Evolutionary conservation across 2,113 vertebrate species (phyloP), one percentile per base, ranked within the genome.

Genomic region (Corythaeola cristata): DNA sequence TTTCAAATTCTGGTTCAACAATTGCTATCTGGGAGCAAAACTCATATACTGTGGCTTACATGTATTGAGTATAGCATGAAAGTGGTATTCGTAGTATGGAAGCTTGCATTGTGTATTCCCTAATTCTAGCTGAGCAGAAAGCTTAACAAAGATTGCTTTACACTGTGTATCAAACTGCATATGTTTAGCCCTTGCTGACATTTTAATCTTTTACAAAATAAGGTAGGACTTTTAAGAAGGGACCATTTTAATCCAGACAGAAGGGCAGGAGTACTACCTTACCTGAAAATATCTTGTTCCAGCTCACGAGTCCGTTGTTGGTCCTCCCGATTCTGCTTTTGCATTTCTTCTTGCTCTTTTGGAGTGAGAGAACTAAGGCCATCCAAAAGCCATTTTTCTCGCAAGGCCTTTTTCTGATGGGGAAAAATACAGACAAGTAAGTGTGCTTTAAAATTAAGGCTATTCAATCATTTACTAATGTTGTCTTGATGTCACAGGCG

Each of bases 331-430:
- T 98, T 99, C 95, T 99, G 99, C 39, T 98, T 98, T 95, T 98
- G 98, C 98, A 98, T 98, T 94, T 99, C 98, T 89, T 99, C 98
- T 92, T 99, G 98, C 55, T 99, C 99, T 95, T 99, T 98, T 79
- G 98, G 98, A 8, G 97, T 98, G 87, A 98, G 98, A 67, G 98
- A 97, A 94, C 98, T 98, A 67, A 99, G 93, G 52, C 99, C 99
- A 47, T 99, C 99, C 97, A 99, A 98, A 85, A 99, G 98, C 99
- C 99, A 99, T 96, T 99, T 99, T 92, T 99, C 99, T 92, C 99
- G 94, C 93, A 99, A 95, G 66, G 98, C 97, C 85, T 99, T 99
- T 98, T 99, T 99, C 99, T 99, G 93, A 30, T 82, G 23, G 41
- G 80, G 19, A 75, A 93, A 97, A 85, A 93, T 4, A 79, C 30